Evolutionary conservation across 2,888 invertebrate species (phyloP).

Genomic region (Thymelicus sylvestris): DNA sequence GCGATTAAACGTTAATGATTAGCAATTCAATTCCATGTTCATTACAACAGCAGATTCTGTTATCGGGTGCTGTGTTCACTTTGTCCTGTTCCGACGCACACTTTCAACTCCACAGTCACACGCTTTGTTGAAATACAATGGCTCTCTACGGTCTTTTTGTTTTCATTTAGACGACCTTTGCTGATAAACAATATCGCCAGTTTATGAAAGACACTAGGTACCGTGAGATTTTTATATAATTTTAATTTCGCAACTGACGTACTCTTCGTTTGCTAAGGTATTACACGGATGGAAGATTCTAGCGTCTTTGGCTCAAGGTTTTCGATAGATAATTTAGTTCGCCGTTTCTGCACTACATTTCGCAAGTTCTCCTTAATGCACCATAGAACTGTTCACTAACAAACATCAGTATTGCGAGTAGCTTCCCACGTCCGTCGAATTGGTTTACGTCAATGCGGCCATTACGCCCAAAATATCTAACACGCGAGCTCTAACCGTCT

Average conservation of each 20-base stretch:
- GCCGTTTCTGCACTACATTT: constrained; percentile 18
- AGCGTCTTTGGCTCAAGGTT: constrained; percentile 14
- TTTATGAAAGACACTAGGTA: constrained; percentile 79
- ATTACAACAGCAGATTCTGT: constrained; percentile 33
- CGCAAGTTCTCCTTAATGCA: constrained; percentile 47
- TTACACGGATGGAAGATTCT: constrained; percentile 9
- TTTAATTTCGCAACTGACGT: constrained; percentile 69
- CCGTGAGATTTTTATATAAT: constrained; percentile 76
- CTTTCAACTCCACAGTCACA: constrained; percentile 79
- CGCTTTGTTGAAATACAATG: constrained; percentile 80
- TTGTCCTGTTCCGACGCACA: constrained; percentile 65
- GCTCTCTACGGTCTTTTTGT: constrained; percentile 82
- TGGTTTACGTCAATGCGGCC: constrained; percentile 77
- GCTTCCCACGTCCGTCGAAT: constrained; percentile 70
- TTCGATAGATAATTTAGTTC: constrained; percentile 11
- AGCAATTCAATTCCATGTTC: constrained; percentile 27
- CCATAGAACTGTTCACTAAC: constrained; percentile 60
- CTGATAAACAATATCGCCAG: constrained; percentile 81
- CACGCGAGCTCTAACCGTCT: constrained; percentile 64
- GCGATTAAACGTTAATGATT: constrained; percentile 37
- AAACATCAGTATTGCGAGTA: constrained; percentile 62
- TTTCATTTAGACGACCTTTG: constrained; percentile 82
- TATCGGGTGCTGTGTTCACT: constrained; percentile 46
- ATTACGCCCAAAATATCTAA: constrained; percentile 72
- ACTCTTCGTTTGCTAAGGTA: constrained; percentile 49